These are phyloP conservation scores for Deilephila elpenor DNA, from an alignment of 2,888 invertebrate species.

Conservation along the genomic window DNA sequence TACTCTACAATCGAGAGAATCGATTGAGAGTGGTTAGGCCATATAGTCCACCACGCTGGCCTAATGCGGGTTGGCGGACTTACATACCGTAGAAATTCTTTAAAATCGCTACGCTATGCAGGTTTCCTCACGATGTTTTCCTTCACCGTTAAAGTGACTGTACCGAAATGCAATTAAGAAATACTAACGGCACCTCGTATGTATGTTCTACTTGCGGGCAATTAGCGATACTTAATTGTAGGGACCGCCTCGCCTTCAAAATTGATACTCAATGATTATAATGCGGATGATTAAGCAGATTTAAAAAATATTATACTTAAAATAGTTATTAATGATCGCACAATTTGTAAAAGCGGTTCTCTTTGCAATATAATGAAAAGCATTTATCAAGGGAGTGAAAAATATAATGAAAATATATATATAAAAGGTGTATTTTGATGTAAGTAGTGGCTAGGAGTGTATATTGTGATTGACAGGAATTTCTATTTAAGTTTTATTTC, in stretches of 20 bases:
- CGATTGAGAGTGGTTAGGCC: too few species aligned
- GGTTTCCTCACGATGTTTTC: too few species aligned
- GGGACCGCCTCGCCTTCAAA: conserved; percentile 50
- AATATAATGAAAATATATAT: neutral
- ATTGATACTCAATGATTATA: conserved; percentile 26
- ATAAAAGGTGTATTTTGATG: neutral
- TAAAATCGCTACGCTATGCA: too few species aligned
- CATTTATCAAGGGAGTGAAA: neutral
- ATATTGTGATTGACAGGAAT: too few species aligned
- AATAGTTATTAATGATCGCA: conserved; percentile 13
- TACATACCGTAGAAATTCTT: too few species aligned
- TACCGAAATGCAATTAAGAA: conserved; percentile 50
- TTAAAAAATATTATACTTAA: conserved; percentile 8
- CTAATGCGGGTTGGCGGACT: too few species aligned
- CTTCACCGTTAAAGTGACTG: too few species aligned
- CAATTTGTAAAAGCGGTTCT: conserved; percentile 32
- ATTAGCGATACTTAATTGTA: conserved; percentile 59
- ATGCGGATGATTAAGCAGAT: conserved; percentile 27
- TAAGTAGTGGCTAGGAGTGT: too few species aligned
- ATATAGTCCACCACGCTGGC: too few species aligned
- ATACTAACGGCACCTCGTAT: conserved; percentile 50
- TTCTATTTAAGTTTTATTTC: too few species aligned
- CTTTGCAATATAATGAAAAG: conserved; percentile 26
- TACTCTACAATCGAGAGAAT: too few species aligned
- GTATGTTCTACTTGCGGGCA: conserved; percentile 62